A percentile compares a stretch with the other conserved stretches of the same genome.
These are phyloP conservation scores for Nephrotoma flavescens DNA, from an alignment of 2,888 invertebrate species.

Conservation along the genomic window DNA sequence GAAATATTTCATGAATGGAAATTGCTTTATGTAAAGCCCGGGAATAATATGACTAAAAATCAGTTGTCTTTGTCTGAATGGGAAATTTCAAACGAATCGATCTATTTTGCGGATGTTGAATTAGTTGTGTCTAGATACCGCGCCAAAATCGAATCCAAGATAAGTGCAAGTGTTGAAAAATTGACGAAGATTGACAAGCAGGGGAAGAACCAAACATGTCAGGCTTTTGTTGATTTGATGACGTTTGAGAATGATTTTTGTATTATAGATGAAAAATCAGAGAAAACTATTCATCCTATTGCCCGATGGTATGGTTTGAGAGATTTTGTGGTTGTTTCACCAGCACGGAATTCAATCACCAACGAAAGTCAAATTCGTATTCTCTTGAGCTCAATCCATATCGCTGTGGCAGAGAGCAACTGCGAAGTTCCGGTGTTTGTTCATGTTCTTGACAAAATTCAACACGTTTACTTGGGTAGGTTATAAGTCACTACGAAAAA, in stretches of 20 bases:
- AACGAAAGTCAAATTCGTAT: constrained; percentile 63
- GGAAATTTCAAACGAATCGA: constrained; percentile 37
- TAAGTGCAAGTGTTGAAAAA: constrained; percentile 24
- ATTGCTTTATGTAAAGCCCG: constrained; percentile 31
- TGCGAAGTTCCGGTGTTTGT: constrained; percentile 76
- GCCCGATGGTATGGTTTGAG: constrained; percentile 67
- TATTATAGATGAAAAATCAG: constrained; percentile 27
- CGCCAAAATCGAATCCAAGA: constrained; percentile 17
- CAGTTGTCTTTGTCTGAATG: constrained; percentile 36
- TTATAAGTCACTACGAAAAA: neutral
- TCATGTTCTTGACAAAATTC: constrained; percentile 69
- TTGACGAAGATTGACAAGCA: constrained; percentile 15
- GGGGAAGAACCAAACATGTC: constrained; percentile 21
- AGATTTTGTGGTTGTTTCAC: constrained; percentile 64
- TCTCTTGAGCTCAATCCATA: constrained; percentile 63
- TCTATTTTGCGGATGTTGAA: constrained; percentile 41
- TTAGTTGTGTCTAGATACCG: constrained; percentile 29
- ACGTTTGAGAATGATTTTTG: constrained; percentile 48
- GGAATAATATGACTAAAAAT: constrained; percentile 24
- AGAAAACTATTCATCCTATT: constrained; percentile 40
- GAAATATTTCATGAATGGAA: constrained; percentile 67
- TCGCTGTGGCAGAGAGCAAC: constrained; percentile 67
- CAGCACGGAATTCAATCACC: constrained; percentile 40
- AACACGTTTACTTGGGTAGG: constrained; percentile 56
- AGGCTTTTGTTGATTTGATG: constrained; percentile 39